Evolutionary conservation across 2,797 vertebrate species (phyloP), one percentile per base, ranked within the genome.

Genomic region (Orestias chungarensis): DNA sequence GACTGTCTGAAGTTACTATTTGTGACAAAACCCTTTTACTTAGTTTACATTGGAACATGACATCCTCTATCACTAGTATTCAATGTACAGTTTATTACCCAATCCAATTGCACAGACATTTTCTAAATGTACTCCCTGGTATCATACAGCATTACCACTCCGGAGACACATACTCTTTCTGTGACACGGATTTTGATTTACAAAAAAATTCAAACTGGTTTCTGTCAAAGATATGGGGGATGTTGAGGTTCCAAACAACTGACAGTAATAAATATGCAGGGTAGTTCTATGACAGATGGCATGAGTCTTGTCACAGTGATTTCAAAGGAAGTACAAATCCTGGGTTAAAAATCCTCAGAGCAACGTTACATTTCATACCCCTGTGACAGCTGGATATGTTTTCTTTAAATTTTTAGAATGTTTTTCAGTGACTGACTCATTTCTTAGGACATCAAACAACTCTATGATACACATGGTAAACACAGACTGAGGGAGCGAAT

Each of bases 271-370:
- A 52, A 76, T 66, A 64, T 57, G 67, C 54, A 71, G 2, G 18
- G 65, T 61, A 55, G 47, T 57, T 80, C 66, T 70, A 61, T 49
- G 81, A 74, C 73, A 82, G 77, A 78, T 76, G 68, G 78, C 35
- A 64, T 20, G 38, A 75, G 68, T 82, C 69, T 73, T 74, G 79
- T 87, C 80, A 74, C 73, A 44, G 78, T 68, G 65, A 74, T 82
- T 84, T 86, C 79, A 85, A 85, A 81, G 82, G 59, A 77, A 86
- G 71, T 35, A 73, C 15, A 14, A 76, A 72, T 86, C 75, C 57
- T 61, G 47, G n/a, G 47, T 42, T 64, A 59, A 81, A 80, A 76
- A 79, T 79, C 62, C 77, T 68, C 4, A 14, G 61, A 23, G 47
- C 49, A 55, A 54, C 17, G 52, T 38, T 59, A 68, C 59, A 20